Evolutionary conservation across 2,113 vertebrate species (phyloP).

Genomic region (Ciconia boyciana): DNA sequence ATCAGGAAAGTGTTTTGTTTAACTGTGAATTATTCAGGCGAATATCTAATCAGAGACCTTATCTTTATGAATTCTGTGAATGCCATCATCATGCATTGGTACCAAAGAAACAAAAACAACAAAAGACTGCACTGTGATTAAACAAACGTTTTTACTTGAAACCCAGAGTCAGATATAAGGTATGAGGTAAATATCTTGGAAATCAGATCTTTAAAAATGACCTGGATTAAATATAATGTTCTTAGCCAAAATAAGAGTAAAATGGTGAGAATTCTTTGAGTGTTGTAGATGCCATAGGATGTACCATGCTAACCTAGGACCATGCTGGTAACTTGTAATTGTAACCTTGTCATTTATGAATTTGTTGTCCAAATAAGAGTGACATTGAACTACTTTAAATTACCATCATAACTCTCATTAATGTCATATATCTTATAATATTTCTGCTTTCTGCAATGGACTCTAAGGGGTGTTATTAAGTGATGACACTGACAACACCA

Average conservation of each 20-base stretch:
- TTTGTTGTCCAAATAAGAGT: not conserved
- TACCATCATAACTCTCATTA: not conserved
- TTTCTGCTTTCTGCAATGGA: not conserved
- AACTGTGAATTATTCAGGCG: constrained; percentile 48
- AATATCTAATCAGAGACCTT: constrained; percentile 47
- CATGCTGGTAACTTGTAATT: rapidly evolving
- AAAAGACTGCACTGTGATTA: constrained; percentile 4
- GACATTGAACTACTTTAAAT: not conserved
- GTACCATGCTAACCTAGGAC: not conserved
- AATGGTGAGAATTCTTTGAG: not conserved
- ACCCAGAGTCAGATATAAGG: not conserved
- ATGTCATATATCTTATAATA: not conserved
- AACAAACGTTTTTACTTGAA: not conserved
- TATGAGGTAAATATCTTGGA: not conserved
- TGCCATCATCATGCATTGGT: not conserved
- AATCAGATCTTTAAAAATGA: not conserved
- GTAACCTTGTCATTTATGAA: not conserved
- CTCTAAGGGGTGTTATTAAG: not conserved
- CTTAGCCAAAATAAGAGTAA: not conserved
- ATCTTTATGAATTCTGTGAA: constrained; percentile 27
- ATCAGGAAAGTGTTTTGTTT: not conserved
- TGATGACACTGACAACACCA: not conserved
- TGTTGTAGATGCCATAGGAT: not conserved
- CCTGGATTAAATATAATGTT: not conserved
- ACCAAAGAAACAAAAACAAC: constrained; percentile 16